Conservation (phyloP, 53 echinoderm and acorn worm genomes). For the Zoroaster sp. region DNA sequence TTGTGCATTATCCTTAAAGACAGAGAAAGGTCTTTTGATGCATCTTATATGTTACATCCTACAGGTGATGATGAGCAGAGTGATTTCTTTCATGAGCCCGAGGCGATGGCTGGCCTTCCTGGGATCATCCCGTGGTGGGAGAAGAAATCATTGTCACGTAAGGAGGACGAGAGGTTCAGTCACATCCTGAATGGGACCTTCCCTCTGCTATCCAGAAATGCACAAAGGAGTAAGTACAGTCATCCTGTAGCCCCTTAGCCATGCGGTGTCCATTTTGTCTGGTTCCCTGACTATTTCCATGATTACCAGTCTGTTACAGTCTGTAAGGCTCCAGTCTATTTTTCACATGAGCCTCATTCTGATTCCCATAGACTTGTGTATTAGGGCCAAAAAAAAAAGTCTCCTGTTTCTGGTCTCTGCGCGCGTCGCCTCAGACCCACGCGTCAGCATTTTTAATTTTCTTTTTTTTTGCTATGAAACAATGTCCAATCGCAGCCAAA, state of each 20-base stretch:
- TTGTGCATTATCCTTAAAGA: background rate
- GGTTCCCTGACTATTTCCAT: background rate
- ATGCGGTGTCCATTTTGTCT: no score
- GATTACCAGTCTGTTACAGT: no score
- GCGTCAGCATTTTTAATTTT: no score
- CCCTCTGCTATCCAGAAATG: conserved; percentile 70
- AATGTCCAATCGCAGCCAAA: no score
- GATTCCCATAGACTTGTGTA: no score
- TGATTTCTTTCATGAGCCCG: conserved; percentile 96
- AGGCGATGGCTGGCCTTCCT: conserved; percentile 69
- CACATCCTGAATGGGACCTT: conserved; percentile 84
- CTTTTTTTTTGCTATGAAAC: no score
- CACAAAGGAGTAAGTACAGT: conserved; percentile 73
- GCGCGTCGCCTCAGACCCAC: no score
- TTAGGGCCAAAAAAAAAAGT: no score
- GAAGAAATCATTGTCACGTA: conserved; percentile 48
- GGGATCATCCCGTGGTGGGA: conserved; percentile 98
- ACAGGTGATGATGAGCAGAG: conserved; percentile 99
- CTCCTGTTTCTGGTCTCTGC: no score
- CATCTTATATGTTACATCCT: background rate
- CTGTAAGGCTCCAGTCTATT: no score
- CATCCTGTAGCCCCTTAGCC: no score
- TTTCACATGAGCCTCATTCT: no score
- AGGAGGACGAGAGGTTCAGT: conserved; percentile 80
- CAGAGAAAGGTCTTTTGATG: background rate